Conservation (phyloP, 2,888 invertebrate genomes). For the Aleiodes alternator region DNA sequence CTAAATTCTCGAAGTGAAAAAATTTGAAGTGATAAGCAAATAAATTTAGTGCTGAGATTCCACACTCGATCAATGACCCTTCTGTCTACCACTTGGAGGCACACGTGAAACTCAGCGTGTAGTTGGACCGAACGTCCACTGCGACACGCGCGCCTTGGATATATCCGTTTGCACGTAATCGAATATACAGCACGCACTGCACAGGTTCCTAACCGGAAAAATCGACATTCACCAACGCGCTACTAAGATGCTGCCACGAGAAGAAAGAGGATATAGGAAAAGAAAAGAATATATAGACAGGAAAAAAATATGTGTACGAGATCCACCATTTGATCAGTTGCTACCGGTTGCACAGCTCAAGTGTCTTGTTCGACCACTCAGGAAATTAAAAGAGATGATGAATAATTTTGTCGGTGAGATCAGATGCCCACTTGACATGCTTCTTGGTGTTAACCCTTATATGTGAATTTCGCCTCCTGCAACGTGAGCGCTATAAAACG, state of each 20-base stretch:
- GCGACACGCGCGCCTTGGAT: conserved; percentile 22
- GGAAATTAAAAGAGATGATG: conserved; percentile 7
- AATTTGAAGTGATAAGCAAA: neutral
- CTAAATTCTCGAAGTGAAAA: neutral
- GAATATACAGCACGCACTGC: conserved; percentile 29
- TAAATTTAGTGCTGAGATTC: neutral
- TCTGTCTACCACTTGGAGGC: neutral
- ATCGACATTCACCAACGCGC: conserved; percentile 25
- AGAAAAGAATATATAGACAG: conserved; percentile 5
- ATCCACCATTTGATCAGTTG: conserved; percentile 35
- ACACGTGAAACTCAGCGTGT: conserved; percentile 10
- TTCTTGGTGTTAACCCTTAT: conserved; percentile 37
- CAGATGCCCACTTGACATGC: conserved; percentile 30
- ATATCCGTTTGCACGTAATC: conserved; percentile 28
- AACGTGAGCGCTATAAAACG: no score
- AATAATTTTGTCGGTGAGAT: conserved; percentile 22
- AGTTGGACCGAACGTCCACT: neutral
- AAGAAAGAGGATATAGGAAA: conserved; percentile 31
- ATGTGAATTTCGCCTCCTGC: no score
- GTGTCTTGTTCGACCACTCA: conserved; percentile 5
- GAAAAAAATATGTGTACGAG: conserved; percentile 33
- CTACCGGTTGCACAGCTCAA: conserved; percentile 15
- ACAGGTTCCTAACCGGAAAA: conserved; percentile 19
- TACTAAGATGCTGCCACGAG: conserved; percentile 28
- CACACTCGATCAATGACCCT: conserved; percentile 22